Percentiles rank a stretch among this genome's conserved stretches.
Evolutionary conservation across 2,113 vertebrate genomes (phyloP).

Genomic region (Cricetomys ansorgei): DNA sequence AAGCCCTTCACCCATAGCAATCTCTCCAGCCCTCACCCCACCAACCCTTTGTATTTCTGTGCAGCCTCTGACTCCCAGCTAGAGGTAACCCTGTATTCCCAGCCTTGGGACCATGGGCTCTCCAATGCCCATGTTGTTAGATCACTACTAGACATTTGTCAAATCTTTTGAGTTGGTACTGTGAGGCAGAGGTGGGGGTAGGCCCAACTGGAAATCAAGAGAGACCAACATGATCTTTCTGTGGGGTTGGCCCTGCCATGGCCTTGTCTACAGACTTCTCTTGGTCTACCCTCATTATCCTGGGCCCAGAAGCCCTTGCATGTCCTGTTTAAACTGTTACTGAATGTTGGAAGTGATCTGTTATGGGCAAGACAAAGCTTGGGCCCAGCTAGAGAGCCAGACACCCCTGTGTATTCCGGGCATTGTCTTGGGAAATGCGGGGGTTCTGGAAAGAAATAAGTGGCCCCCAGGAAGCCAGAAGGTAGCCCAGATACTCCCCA

Average conservation of each 20-base stretch:
- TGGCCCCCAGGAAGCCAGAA: background rate
- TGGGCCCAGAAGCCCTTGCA: too few species aligned
- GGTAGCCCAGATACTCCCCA: background rate
- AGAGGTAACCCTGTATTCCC: background rate
- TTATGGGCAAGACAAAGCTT: background rate
- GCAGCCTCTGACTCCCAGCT: background rate
- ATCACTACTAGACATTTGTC: too few species aligned
- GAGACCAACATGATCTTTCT: background rate
- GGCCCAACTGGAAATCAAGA: background rate
- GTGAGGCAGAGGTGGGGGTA: background rate
- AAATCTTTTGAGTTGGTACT: background rate
- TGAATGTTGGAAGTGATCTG: background rate
- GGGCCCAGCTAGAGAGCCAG: background rate
- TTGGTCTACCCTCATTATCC: background rate
- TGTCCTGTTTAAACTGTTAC: background rate
- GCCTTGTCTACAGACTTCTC: background rate
- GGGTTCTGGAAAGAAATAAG: background rate
- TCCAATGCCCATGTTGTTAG: background rate
- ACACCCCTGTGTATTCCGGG: background rate
- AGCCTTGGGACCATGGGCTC: background rate
- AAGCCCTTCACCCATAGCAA: background rate
- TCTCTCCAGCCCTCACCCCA: background rate
- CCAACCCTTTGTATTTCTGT: background rate
- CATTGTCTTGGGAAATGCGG: background rate
- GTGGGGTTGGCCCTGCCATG: too few species aligned